These are phyloP conservation scores for Gallinago paraguaiae DNA, from an alignment of 2,113 vertebrate species.

Conservation along the genomic window DNA sequence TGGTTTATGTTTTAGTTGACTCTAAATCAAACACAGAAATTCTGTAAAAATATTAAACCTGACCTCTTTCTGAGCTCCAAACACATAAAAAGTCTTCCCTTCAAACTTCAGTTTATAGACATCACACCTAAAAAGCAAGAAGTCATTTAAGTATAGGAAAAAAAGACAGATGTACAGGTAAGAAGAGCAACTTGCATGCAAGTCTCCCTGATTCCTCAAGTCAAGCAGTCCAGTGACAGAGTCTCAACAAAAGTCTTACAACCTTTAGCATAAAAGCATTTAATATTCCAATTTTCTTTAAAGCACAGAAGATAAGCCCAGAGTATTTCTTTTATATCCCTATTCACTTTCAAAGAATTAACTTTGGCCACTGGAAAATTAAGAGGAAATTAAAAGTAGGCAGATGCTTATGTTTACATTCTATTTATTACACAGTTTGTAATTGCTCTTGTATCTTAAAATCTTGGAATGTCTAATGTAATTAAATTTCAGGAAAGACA, in stretches of 20 bases:
- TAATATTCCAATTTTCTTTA: slow-evolving; percentile 9
- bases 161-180: neutral
- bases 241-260: neutral
- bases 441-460: neutral
- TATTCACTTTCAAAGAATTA: neutral
- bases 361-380: neutral
- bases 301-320: neutral
- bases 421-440: neutral
- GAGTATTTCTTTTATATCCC: neutral
- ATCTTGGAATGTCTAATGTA: neutral
- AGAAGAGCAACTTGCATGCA: neutral
- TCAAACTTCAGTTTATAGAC: slow-evolving; percentile 98
- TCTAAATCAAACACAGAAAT: neutral
- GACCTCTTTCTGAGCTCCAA: slow-evolving; percentile 95
- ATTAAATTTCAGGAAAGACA: neutral
- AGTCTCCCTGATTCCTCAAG: neutral
- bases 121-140: slow-evolving; percentile 84
- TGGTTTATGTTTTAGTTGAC: neutral
- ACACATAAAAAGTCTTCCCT: slow-evolving; percentile 97
- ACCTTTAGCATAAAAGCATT: neutral
- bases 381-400: neutral
- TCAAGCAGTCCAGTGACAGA: neutral
- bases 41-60: slow-evolving; percentile 46
- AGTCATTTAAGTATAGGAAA: slow-evolving; percentile 14
- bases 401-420: neutral